Conservation (phyloP, 2,888 invertebrate genomes). For the Phorcus lineatus region DNA sequence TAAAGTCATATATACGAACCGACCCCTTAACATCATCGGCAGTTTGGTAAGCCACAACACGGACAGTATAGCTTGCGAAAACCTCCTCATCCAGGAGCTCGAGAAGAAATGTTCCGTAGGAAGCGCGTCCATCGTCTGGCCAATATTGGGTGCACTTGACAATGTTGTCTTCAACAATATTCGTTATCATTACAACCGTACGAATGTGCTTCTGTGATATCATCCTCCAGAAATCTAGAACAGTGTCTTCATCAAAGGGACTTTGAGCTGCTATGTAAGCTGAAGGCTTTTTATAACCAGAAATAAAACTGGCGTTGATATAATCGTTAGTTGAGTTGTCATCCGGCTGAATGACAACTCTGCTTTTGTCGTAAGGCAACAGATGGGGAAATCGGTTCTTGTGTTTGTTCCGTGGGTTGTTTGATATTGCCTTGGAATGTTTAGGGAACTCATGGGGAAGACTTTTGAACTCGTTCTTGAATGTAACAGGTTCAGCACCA, state of each 20-base stretch:
- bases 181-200: conserved; percentile 77
- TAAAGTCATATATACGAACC: conserved; percentile 68
- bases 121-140: conserved; percentile 80
- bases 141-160: conserved; percentile 95
- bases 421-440: conserved; percentile 55
- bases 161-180: conserved; percentile 76
- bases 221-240: conserved; percentile 78
- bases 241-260: conserved; percentile 74
- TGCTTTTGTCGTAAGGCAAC: conserved; percentile 72
- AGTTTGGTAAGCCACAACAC: conserved; percentile 49
- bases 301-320: conserved; percentile 69
- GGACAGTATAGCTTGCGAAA: conserved; percentile 89
- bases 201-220: conserved; percentile 76
- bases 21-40: conserved; percentile 43
- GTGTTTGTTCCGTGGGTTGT: conserved; percentile 52
- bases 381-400: conserved; percentile 72
- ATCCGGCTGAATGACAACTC: conserved; percentile 62
- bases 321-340: conserved; percentile 59
- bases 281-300: conserved; percentile 75
- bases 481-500: conserved; percentile 32
- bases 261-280: conserved; percentile 78
- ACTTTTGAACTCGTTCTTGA: conserved; percentile 68
- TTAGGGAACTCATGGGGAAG: conserved; percentile 59
- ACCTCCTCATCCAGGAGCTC: conserved; percentile 91
- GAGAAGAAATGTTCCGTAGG: conserved; percentile 90